Base-by-base conservation (phyloP, 2,888 invertebrate genomes). In the Nebria brevicollis region DNA sequence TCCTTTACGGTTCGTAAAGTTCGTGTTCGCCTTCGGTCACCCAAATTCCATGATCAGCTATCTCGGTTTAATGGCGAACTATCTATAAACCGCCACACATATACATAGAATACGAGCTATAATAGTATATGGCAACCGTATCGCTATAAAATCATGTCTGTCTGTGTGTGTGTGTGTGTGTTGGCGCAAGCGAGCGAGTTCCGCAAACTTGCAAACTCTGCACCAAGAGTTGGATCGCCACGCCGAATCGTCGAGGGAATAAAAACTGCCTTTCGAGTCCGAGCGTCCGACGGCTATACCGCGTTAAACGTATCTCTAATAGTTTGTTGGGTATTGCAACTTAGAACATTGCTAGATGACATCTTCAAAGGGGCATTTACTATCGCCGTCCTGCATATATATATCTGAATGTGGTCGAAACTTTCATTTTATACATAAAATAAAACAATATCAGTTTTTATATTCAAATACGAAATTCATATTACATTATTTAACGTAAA, bases 11-110 rank as follows among this genome's bases (percentile, higher is more conserved):
- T 75, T 42, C 66, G 74, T 75, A 73, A 79, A 79, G 65, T 79
- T 79, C 74, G 64, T 72, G 66, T 66, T 64, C 73, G 78, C 78
- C 78, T 64, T 77, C 75, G 80, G 75, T 80, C 80, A 80, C 77
- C 78, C 73, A 78, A 78, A 78, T 78, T 78, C 73, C 77, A 70
- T 77, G 77, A 77, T 77, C 77, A 72, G 70, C 77, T 72, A 77
- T 68, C 68, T 43, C 64, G 42, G 42, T 73, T 42, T 42, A 73
- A 25, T 73, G 42, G 15, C 73, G 73, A 73, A 73, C 73, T 73
- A 73, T 73, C 73, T 73, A 73, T 73, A 42, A 34, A 42, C 15
- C 41, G 15, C 26, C 42, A 73, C 73, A 42, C 73, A 73, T 72
- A 72, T n/a, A 72, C 34, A 26, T 34, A 72, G 11, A 34, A 54